Evolutionary conservation across 1,140 invertebrate species (phyloP), one percentile per base, ranked within the genome.

Genomic region (Steinernema feltiae): DNA sequence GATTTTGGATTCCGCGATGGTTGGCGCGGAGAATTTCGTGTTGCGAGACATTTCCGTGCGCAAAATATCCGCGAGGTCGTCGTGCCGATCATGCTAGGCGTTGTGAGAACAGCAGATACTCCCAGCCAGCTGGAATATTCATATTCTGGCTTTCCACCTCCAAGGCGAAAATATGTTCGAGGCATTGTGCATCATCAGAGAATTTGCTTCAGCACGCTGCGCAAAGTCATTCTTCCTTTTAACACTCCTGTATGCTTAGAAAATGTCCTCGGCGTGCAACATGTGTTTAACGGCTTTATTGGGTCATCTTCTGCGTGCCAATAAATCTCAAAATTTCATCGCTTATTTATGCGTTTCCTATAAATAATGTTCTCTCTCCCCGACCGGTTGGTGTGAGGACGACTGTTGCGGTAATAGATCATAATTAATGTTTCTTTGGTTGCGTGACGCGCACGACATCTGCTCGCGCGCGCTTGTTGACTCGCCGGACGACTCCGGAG

Each of bases 271-370:
- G n/a, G n/a, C n/a, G 2, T 27, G 53, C 53, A 63, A 63, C 53
- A 63, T 63, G 53, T 63, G 53, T 63, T 63, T 63, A 63, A 63
- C 15, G 53, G 53, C 53, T 63, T 63, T 63, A 63, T 63, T 3
- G 24, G 53, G 53, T 63, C 53, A 21, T 63, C 53, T 3, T 3
- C 53, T 63, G 53, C 53, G 53, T 63, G 53, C 53, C 53, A n/a
- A 63, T 63, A 63, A 63, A 63, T 63, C 53, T 63, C 53, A 3
- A 27, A 63, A 3, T 63, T 63, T 27, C 53, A 63, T 63, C 53
- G 24, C 53, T 7, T n/a, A 63, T 63, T 27, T 27, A 63, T 27
- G 53, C 24, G 53, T n/a, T 46, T 21, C 53, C 12, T 3, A 27
- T 63, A 27, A 63, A 63, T 63, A 63, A 63, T 27, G 53, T 15